These are phyloP conservation scores for Hafferia zeledoni DNA, from an alignment of 2,797 vertebrate genomes.

Conservation along the genomic window DNA sequence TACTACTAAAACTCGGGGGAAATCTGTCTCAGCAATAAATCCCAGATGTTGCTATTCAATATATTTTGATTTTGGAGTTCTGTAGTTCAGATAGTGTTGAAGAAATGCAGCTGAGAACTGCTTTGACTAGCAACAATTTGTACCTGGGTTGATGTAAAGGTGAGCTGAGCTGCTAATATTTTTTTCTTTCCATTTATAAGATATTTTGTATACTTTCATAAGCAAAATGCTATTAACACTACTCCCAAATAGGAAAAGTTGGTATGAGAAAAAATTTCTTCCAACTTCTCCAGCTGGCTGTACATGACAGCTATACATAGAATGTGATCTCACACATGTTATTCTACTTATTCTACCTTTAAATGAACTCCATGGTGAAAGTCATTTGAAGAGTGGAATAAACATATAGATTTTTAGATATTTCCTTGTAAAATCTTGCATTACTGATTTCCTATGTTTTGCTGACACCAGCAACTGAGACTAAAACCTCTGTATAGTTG, in stretches of 20 bases:
- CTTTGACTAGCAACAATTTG: constrained; percentile 11
- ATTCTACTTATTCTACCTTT: not conserved
- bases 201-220: not conserved
- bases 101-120: not conserved
- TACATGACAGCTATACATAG: not conserved
- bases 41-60: constrained; percentile 38
- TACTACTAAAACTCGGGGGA: not conserved
- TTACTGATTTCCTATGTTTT: not conserved
- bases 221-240: not conserved
- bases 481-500: not conserved
- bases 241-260: not conserved
- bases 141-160: constrained; percentile 30
- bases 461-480: not conserved
- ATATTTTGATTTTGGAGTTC: constrained; percentile 5
- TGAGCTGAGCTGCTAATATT: not conserved
- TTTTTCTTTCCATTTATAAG: not conserved
- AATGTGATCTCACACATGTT: not conserved
- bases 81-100: constrained; percentile 27
- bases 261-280: not conserved
- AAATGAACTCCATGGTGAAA: not conserved
- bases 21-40: constrained; percentile 40
- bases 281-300: not conserved
- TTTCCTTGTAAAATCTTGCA: not conserved
- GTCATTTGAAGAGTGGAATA: not conserved
- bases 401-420: not conserved